Conservation (phyloP, 2,113 vertebrate species). For the Nycticorax nycticorax region DNA sequence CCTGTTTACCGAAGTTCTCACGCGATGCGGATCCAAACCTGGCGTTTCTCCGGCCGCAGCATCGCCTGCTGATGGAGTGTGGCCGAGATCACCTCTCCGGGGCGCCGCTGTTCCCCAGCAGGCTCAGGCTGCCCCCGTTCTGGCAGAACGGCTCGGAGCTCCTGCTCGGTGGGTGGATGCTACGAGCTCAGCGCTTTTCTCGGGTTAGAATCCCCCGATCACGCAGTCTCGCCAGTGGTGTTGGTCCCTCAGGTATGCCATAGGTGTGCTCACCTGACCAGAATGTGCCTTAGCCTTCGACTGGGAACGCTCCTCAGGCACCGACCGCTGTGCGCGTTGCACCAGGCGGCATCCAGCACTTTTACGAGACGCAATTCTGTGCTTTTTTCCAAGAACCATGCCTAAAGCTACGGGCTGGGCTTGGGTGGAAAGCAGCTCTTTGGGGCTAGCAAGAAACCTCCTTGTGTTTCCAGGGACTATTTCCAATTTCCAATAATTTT, state of each 20-base stretch:
- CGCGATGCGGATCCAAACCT: neutral
- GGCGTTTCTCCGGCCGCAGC: neutral
- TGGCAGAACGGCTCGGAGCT: neutral
- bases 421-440: neutral
- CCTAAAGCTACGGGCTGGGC: too few species aligned
- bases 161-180: fast-evolving
- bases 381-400: neutral
- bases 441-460: neutral
- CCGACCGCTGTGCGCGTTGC: neutral
- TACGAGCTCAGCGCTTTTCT: fast-evolving
- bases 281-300: fast-evolving
- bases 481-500: neutral
- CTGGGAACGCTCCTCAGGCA: neutral
- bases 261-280: neutral
- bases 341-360: neutral
- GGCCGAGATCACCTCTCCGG: neutral
- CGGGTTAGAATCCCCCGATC: too few species aligned
- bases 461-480: neutral
- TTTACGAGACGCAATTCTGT: neutral
- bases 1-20: neutral
- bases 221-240: fast-evolving
- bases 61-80: neutral
- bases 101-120: neutral
- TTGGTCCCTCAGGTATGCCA: neutral
- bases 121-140: neutral